Conservation (phyloP, 64 coral and sea anemone species). For the Hydrozoanthus tunicans region DNA sequence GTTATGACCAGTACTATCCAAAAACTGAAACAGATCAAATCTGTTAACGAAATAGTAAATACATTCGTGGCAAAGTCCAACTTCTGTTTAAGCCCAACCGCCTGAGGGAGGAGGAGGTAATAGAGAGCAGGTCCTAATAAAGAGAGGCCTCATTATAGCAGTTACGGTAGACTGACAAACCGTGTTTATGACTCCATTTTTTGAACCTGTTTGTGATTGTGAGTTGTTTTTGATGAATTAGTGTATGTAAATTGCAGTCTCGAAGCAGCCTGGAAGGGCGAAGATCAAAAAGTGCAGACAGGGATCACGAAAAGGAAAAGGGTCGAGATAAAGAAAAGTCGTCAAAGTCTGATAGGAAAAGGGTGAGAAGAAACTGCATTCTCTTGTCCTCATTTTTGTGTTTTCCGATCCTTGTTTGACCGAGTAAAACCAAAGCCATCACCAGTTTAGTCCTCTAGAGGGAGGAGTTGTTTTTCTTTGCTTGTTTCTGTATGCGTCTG, state of each 20-base stretch:
- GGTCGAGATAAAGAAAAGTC: slow-evolving; percentile 11
- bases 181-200: neutral
- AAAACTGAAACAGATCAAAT: too few relatives aligned
- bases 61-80: too few relatives aligned
- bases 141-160: too few relatives aligned
- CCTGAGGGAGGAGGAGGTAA: too few relatives aligned
- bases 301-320: slow-evolving; percentile 32
- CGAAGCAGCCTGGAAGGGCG: slow-evolving; percentile 37
- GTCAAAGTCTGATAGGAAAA: slow-evolving; percentile 23
- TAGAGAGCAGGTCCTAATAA: too few relatives aligned
- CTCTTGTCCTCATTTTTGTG: neutral
- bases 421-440: neutral
- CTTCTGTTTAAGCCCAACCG: too few relatives aligned
- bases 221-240: neutral
- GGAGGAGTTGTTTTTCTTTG: too few relatives aligned
- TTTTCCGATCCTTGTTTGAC: neutral
- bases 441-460: too few relatives aligned
- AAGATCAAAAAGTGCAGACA: slow-evolving; percentile 45
- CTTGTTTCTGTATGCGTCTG: too few relatives aligned
- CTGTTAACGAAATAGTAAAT: too few relatives aligned
- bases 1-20: too few relatives aligned
- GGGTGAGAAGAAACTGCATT: neutral
- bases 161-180: neutral
- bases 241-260: slow-evolving; percentile 6
- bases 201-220: neutral